Percentiles rank a stretch among this genome's conserved stretches.
Evolutionary conservation across 2,888 invertebrate species (phyloP).

Genomic region (Cheilosia vulpina): DNA sequence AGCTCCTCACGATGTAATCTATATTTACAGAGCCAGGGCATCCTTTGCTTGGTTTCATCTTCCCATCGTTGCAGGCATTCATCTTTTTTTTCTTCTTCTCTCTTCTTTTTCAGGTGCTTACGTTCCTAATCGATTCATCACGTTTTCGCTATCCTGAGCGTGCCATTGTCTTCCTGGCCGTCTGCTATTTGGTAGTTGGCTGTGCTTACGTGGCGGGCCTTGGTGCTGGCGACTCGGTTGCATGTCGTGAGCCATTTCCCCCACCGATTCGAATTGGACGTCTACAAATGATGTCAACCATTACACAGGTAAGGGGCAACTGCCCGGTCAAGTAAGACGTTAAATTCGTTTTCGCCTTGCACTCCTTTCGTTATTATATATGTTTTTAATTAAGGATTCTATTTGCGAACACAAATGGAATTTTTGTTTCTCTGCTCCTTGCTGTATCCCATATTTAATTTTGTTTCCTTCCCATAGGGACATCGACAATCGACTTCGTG

Average conservation of each 20-base stretch:
- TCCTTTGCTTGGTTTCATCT: slow-evolving; percentile 33
- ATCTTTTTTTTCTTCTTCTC: slow-evolving; percentile 53
- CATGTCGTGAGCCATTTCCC: slow-evolving; percentile 92
- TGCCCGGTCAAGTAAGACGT: slow-evolving; percentile 47
- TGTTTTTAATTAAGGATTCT: slow-evolving; percentile 71
- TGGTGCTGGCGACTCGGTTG: slow-evolving; percentile 91
- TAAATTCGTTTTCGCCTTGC: slow-evolving; percentile 20
- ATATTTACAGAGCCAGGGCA: not conserved
- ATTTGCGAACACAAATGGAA: slow-evolving; percentile 24
- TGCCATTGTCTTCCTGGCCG: slow-evolving; percentile 97
- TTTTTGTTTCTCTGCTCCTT: slow-evolving; percentile 29
- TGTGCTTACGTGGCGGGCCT: slow-evolving; percentile 95
- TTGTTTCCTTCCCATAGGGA: slow-evolving; percentile 79
- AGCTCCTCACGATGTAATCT: slow-evolving; percentile 46
- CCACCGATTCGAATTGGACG: slow-evolving; percentile 88
- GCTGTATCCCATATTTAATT: slow-evolving; percentile 21
- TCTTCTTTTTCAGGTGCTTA: slow-evolving; percentile 86
- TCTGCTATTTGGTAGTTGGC: slow-evolving; percentile 97
- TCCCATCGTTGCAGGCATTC: slow-evolving; percentile 8
- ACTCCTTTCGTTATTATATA: not conserved
- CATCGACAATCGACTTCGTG: slow-evolving; percentile 86
- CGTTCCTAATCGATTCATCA: slow-evolving; percentile 96
- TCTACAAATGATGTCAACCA: slow-evolving; percentile 91
- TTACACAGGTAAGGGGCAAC: slow-evolving; percentile 90
- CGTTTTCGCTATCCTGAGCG: slow-evolving; percentile 98